Percentiles rank a stretch among this genome's conserved stretches.
phyloP scores from a whole-genome alignment of 1,140 invertebrate genomes.

The Delia radicum region DNA sequence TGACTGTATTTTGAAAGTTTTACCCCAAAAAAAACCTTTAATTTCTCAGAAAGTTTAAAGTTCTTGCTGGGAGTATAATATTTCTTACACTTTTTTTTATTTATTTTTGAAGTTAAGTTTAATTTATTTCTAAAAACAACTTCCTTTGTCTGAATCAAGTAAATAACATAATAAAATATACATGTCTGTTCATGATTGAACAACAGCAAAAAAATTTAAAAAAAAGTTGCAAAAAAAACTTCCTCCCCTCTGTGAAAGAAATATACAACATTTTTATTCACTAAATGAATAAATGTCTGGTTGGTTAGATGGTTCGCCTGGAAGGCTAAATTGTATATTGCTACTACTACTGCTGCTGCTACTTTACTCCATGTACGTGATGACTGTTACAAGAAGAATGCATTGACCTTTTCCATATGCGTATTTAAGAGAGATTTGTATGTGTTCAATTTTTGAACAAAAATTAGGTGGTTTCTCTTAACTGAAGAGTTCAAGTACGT shows the following conservation, averaged over 20 bases:
- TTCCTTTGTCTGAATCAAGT: neutral
- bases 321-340: neutral
- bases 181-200: neutral
- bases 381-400: neutral
- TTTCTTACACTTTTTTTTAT: neutral
- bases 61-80: neutral
- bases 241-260: neutral
- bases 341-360: neutral
- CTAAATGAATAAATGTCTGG: neutral
- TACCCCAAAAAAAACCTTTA: neutral
- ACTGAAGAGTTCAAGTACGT: neutral
- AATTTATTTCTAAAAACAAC: neutral
- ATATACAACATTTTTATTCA: neutral
- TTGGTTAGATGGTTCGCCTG: neutral
- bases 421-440: neutral
- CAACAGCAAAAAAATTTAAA: no score
- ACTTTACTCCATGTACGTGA: neutral
- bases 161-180: neutral
- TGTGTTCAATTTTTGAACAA: neutral
- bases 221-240: neutral
- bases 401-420: neutral
- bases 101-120: neutral
- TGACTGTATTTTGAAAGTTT: neutral
- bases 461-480: constrained; percentile 1
- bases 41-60: neutral